Evolutionary conservation across 2,888 invertebrate genomes (phyloP), one percentile per base, ranked within the genome.

Genomic region (Lampropteryx suffumata): DNA sequence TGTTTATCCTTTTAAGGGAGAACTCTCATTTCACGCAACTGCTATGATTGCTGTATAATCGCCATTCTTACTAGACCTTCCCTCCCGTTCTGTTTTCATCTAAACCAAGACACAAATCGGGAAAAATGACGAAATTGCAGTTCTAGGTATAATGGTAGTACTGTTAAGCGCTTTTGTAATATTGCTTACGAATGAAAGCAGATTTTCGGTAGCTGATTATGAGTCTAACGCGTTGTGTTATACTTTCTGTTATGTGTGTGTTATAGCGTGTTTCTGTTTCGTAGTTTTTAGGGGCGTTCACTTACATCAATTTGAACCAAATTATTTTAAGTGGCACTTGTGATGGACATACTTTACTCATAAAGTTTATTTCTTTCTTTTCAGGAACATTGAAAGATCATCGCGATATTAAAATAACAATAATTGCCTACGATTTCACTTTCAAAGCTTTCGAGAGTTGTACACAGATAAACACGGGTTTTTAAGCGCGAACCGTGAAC

Each of bases 1-100:
- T 88, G 89, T 88, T 89, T 89, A 89, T 88, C 82, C 82, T 84
- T 84, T 80, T 80, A 83, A 86, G 88, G 86, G 83, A 82, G 83
- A 79, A 73, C 81, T 80, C 84, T 85, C 87, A 86, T 87, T 86
- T 80, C 80, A 84, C 75, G 80, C 85, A 82, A 85, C 85, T 84
- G 88, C 84, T 82, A 84, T 88, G 85, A 89, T 89, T 87, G 84
- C 81, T 81, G 76, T 77, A 77, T 79, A 83, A 82, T 83, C 73
- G 71, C 79, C 81, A 76, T 45, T 54, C 39, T 69, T 67, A 64
- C 55, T 55, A 73, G 82, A 73, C 57, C 71, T 57, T 55, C 67
- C 58, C 50, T 57, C 55, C 54, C 55, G 56, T 60, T 58, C 64
- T 61, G 52, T 11, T 45, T 36, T 5, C 50, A 43, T 39, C 42